These are phyloP conservation scores for Rafetus swinhoei DNA, from an alignment of 2,113 vertebrate genomes.

Conservation along the genomic window DNA sequence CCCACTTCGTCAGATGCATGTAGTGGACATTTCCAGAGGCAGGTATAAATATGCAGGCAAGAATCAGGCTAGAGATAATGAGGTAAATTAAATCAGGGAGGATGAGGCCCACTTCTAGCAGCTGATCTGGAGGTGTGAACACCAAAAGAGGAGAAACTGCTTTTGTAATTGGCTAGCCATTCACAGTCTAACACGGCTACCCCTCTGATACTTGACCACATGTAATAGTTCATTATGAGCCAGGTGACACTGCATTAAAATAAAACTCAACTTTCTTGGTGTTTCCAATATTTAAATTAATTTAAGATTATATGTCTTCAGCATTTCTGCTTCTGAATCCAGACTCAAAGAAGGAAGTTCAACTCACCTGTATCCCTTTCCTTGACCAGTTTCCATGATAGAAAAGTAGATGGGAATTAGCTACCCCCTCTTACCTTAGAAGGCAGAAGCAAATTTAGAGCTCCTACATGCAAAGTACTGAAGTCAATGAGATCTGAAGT, in stretches of 20 bases:
- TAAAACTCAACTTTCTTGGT: background rate
- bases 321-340: background rate
- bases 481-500: background rate
- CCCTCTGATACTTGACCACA: too few species aligned
- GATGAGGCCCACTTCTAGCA: too few species aligned
- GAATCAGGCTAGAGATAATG: too few species aligned
- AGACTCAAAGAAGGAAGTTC: background rate
- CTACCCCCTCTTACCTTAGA: background rate
- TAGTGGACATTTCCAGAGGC: too few species aligned
- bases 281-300: background rate
- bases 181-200: too few species aligned
- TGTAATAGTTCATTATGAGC: background rate
- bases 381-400: fast-evolving
- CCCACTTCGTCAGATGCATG: too few species aligned
- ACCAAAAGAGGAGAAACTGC: too few species aligned
- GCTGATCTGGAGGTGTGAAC: too few species aligned
- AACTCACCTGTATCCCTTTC: background rate
- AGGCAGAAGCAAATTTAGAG: background rate
- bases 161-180: too few species aligned
- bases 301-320: fast-evolving
- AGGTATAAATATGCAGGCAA: too few species aligned
- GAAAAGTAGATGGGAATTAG: background rate
- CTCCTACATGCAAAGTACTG: background rate
- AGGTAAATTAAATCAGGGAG: too few species aligned
- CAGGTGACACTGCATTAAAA: background rate